Evolutionary conservation across 2,797 vertebrate species (phyloP).

Genomic region (Melanotaenia trifasciata): DNA sequence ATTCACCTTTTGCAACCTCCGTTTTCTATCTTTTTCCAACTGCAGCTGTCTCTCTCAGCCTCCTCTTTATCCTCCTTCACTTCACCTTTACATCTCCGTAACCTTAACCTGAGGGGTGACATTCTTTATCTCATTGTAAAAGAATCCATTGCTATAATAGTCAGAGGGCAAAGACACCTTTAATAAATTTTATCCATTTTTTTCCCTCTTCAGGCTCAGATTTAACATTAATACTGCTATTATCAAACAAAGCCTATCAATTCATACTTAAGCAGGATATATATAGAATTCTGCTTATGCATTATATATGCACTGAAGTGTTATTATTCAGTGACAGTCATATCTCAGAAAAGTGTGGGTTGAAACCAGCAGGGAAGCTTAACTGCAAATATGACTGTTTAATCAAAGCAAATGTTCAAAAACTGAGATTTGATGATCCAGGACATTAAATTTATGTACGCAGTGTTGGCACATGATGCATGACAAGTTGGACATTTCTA

Average conservation of each 20-base stretch:
- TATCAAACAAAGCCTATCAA: conserved; percentile 23
- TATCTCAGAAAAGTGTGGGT: background rate
- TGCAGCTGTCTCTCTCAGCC: conserved; percentile 2
- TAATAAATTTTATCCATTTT: conserved; percentile 50
- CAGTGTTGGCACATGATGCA: background rate
- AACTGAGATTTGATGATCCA: background rate
- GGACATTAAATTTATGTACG: background rate
- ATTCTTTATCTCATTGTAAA: conserved; percentile 52
- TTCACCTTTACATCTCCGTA: conserved; percentile 40
- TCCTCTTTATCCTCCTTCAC: conserved; percentile 21
- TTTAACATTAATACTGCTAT: conserved; percentile 30
- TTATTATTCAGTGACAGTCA: conserved; percentile 9
- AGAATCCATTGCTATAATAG: conserved; percentile 59
- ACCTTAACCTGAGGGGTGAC: conserved; percentile 57
- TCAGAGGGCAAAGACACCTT: conserved; percentile 17
- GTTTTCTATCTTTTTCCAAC: background rate
- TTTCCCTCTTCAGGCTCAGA: conserved; percentile 13
- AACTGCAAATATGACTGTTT: background rate
- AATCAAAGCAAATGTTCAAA: background rate
- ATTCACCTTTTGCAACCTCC: background rate
- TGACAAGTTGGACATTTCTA: background rate
- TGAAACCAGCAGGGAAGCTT: background rate
- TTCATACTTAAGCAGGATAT: background rate
- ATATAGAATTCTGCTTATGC: background rate
- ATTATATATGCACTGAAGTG: conserved; percentile 31